Conservation (phyloP, 2,113 vertebrate genomes). For the Leptobrachium ailaonicum region DNA sequence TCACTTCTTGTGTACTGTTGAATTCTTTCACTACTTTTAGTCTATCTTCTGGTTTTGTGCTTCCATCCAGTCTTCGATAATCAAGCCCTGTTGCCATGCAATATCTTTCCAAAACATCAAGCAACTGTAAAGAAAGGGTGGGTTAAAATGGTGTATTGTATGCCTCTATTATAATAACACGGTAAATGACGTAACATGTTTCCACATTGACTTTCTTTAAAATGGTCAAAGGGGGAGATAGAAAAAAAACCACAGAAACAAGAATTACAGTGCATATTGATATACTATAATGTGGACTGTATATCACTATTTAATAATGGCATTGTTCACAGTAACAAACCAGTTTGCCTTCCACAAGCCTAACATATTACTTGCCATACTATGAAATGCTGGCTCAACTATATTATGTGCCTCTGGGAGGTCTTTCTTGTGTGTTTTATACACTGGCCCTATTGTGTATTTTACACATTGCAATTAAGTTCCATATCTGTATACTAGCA, state of each 20-base stretch:
- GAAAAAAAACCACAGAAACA: not conserved
- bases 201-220: not conserved
- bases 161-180: not conserved
- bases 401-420: too few relatives aligned
- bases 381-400: too few relatives aligned
- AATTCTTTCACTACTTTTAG: slow-evolving; percentile 89
- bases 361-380: too few relatives aligned
- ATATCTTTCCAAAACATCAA: slow-evolving; percentile 89
- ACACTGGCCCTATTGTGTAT: too few relatives aligned
- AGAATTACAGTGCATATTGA: too few relatives aligned
- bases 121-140: slow-evolving; percentile 65
- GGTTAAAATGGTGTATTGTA: not conserved
- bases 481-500: too few relatives aligned
- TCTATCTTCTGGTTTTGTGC: slow-evolving; percentile 88
- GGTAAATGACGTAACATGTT: not conserved
- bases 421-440: too few relatives aligned
- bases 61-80: slow-evolving; percentile 89
- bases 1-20: slow-evolving; percentile 81
- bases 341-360: too few relatives aligned
- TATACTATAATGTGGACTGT: too few relatives aligned
- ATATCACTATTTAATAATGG: too few relatives aligned
- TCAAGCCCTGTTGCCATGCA: slow-evolving; percentile 92
- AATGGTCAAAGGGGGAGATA: not conserved
- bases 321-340: too few relatives aligned
- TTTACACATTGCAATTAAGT: too few relatives aligned